Conservation (phyloP, 92 coral and sea anemone genomes). For the Pocillopora grandis region DNA sequence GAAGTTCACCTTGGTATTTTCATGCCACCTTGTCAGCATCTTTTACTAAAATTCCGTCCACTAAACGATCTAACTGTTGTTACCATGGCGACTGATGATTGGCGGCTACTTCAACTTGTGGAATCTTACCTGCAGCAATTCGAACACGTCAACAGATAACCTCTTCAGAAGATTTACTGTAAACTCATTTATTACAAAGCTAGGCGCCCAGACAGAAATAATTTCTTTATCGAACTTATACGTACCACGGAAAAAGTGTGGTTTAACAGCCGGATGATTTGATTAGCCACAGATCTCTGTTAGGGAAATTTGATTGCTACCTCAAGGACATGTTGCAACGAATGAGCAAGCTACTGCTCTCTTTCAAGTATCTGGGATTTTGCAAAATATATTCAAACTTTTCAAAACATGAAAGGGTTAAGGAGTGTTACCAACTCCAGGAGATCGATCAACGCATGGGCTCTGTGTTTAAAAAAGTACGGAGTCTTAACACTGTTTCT, state of each 20-base stretch:
- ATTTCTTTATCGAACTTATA: no score
- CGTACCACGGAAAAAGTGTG: neutral
- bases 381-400: neutral
- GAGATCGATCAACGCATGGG: no score
- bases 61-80: conserved; percentile 73
- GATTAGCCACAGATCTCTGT: neutral
- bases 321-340: neutral
- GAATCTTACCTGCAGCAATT: conserved; percentile 73
- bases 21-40: conserved; percentile 79
- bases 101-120: conserved; percentile 86
- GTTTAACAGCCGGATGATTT: neutral
- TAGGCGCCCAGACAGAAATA: neutral
- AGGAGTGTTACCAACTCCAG: no score
- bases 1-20: conserved; percentile 83
- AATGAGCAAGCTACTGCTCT: neutral
- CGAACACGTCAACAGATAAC: conserved; percentile 49
- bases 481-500: no score
- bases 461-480: no score
- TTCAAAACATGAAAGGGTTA: no score
- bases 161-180: neutral
- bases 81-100: conserved; percentile 88
- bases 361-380: neutral
- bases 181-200: neutral
- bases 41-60: conserved; percentile 76
- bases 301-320: no score